phyloP scores from a whole-genome alignment of 2,797 vertebrate species.

The Pampus argenteus region DNA sequence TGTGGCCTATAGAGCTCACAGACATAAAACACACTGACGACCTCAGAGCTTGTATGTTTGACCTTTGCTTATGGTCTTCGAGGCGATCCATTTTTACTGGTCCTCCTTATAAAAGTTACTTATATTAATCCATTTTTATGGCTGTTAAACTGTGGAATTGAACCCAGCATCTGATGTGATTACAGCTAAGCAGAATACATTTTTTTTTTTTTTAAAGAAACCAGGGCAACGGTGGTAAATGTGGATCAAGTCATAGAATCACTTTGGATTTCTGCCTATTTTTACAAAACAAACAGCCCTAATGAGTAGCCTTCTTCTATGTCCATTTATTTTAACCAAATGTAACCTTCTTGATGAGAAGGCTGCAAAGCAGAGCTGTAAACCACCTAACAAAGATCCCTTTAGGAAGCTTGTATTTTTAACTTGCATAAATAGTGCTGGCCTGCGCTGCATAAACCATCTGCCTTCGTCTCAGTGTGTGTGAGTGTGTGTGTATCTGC shows the following conservation, averaged over 20 bases:
- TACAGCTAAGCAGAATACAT: neutral
- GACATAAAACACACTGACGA: conserved; percentile 25
- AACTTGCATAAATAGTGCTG: conserved; percentile 63
- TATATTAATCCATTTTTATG: conserved; percentile 50
- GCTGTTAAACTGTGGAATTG: conserved; percentile 43
- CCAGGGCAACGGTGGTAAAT: neutral
- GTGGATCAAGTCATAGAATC: neutral
- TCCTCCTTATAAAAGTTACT: conserved; percentile 41
- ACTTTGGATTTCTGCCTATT: neutral
- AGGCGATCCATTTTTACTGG: conserved; percentile 28
- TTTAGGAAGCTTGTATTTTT: conserved; percentile 62
- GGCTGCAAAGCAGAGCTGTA: conserved; percentile 20
- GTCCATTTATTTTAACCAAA: conserved; percentile 18
- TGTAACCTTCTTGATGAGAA: conserved; percentile 27
- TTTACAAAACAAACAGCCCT: neutral
- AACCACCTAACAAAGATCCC: conserved; percentile 34
- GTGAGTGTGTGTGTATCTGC: conserved; percentile 23
- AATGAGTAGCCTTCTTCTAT: neutral
- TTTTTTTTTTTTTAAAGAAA: neutral
- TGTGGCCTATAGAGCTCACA: conserved; percentile 10
- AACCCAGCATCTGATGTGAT: conserved; percentile 43
- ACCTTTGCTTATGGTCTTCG: conserved; percentile 36
- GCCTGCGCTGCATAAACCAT: conserved; percentile 62
- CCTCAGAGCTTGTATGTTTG: conserved; percentile 36
- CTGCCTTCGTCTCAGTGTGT: conserved; percentile 27